phyloP scores from a whole-genome alignment of 2,113 vertebrate species.

The Orycteropus afer region DNA sequence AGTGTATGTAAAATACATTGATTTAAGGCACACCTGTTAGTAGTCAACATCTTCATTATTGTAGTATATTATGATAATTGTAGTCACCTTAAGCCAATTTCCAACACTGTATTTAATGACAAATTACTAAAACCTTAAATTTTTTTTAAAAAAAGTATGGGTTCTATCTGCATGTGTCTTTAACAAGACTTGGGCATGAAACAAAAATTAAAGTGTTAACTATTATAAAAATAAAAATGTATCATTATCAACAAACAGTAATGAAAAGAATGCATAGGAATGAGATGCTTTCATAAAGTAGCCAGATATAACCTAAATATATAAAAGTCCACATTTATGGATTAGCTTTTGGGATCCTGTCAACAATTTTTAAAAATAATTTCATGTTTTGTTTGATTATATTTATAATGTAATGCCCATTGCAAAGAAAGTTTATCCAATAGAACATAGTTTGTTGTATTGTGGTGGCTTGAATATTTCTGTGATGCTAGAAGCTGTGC shows the following conservation, averaged over 20 bases:
- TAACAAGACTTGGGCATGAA: neutral
- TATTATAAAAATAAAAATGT: neutral
- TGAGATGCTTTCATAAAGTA: neutral
- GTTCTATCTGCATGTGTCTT: neutral
- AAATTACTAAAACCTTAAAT: neutral
- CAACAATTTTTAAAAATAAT: neutral
- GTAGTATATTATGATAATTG: neutral
- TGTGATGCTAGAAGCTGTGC: too few species aligned
- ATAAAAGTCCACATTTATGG: neutral
- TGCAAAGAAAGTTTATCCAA: too few species aligned
- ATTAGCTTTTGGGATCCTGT: neutral
- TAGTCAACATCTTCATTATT: neutral
- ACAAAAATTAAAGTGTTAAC: neutral
- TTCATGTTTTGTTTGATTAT: neutral
- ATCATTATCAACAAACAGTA: neutral
- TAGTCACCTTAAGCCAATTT: neutral
- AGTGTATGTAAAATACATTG: neutral
- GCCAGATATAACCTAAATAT: neutral
- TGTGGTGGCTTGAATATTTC: too few species aligned
- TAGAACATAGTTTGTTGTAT: too few species aligned
- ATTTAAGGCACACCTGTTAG: neutral
- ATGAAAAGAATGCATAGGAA: neutral
- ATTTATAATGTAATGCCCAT: neutral
- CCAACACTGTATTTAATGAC: neutral
- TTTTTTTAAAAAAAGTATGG: neutral